phyloP scores from a whole-genome alignment of 2,888 invertebrate genomes.

The Osedax frankpressi region DNA sequence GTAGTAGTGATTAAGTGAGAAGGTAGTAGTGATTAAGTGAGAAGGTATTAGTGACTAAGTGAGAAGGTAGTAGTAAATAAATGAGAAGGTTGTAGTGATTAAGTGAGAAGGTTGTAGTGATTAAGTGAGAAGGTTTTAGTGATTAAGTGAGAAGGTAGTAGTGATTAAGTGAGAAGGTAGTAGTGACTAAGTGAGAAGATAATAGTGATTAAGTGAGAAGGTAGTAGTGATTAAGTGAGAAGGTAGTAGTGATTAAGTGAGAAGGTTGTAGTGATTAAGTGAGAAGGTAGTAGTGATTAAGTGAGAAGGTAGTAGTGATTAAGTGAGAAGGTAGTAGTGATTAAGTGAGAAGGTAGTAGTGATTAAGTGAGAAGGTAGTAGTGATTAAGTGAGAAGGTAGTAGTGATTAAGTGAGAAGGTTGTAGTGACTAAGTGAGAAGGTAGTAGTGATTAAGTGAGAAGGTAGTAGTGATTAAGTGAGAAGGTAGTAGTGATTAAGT shows the following conservation, averaged over 20 bases:
- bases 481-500: not conserved
- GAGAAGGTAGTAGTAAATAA: not conserved
- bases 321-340: not conserved
- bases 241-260: not conserved
- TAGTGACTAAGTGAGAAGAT: not conserved
- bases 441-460: too few species aligned
- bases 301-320: not conserved
- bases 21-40: not conserved
- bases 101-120: constrained; percentile 60
- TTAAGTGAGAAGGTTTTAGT: constrained; percentile 51
- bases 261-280: too few species aligned
- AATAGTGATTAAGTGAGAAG: not conserved
- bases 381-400: too few species aligned
- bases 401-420: constrained; percentile 64
- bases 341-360: not conserved
- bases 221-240: not conserved
- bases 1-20: not conserved
- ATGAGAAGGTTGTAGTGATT: not conserved
- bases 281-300: not conserved
- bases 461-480: not conserved
- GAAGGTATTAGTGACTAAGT: not conserved
- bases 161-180: not conserved
- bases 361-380: not conserved
- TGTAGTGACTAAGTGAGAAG: constrained; percentile 54
- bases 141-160: too few species aligned